phyloP scores from a whole-genome alignment of 2,797 vertebrate species.

The Spheniscus humboldti region DNA sequence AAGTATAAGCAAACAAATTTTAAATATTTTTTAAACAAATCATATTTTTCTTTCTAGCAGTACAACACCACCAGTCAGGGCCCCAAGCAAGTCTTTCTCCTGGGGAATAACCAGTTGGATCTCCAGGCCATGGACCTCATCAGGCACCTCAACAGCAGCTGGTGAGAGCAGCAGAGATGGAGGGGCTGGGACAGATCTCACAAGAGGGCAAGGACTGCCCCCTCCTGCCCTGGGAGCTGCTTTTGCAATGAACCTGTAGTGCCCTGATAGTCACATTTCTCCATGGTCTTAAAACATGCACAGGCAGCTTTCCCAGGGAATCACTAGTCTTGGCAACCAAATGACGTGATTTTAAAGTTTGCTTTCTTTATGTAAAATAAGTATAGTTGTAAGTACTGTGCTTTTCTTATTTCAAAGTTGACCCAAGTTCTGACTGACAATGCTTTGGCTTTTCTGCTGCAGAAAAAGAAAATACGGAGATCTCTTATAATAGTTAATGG shows the following conservation, averaged over 20 bases:
- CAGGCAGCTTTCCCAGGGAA: neutral
- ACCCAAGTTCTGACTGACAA: neutral
- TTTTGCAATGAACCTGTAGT: neutral
- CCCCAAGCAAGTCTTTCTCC: neutral
- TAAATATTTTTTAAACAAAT: neutral
- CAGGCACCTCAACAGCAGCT: neutral
- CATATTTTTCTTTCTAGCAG: neutral
- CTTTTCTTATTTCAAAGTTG: neutral
- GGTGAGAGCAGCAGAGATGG: neutral
- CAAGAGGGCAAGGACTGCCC: neutral
- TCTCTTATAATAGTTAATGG: neutral
- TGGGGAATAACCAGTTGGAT: rapidly evolving
- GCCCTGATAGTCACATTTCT: neutral
- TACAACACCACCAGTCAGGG: neutral
- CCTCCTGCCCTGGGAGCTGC: neutral
- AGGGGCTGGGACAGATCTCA: neutral
- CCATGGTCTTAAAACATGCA: neutral
- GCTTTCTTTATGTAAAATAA: neutral
- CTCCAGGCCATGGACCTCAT: neutral
- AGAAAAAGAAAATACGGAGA: neutral
- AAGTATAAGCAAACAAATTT: neutral
- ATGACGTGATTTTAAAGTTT: neutral
- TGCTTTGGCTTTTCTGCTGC: neutral
- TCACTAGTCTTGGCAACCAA: neutral
- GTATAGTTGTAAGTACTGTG: neutral